phyloP scores from a whole-genome alignment of 2,888 invertebrate species.

The Drosophila longiperda region DNA sequence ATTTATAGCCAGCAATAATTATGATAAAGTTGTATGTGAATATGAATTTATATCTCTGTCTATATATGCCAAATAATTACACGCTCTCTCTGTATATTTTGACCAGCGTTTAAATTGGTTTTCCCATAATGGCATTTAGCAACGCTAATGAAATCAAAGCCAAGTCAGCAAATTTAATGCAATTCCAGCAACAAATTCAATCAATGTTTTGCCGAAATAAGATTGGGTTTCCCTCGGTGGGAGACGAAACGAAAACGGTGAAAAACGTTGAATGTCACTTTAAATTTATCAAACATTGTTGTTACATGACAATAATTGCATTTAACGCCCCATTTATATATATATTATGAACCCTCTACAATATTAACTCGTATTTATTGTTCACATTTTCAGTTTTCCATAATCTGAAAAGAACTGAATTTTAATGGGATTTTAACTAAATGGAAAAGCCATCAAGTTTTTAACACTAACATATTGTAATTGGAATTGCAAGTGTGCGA shows the following conservation, averaged over 20 bases:
- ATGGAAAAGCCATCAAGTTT: neutral
- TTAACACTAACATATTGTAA: neutral
- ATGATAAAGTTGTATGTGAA: slow-evolving; percentile 35
- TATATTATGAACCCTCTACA: neutral
- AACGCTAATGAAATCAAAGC: slow-evolving; percentile 62
- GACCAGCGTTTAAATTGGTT: slow-evolving; percentile 42
- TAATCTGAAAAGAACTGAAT: neutral
- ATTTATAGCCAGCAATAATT: slow-evolving; percentile 43
- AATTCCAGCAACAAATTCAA: slow-evolving; percentile 54
- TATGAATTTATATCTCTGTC: neutral
- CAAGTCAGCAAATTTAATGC: slow-evolving; percentile 66
- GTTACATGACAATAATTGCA: slow-evolving; percentile 50
- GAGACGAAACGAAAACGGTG: no score
- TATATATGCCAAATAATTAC: neutral
- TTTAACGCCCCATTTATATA: slow-evolving; percentile 29
- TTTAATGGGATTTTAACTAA: neutral
- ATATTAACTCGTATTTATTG: neutral
- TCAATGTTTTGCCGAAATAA: slow-evolving; percentile 33
- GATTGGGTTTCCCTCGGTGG: neutral
- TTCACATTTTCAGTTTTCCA: neutral
- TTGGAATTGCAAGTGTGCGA: neutral
- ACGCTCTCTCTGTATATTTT: slow-evolving; percentile 12
- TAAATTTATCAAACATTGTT: slow-evolving; percentile 52
- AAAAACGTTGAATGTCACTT: slow-evolving; percentile 27
- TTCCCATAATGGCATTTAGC: slow-evolving; percentile 35